Evolutionary conservation across 1,140 invertebrate species (phyloP).

Genomic region (Bombus impatiens): DNA sequence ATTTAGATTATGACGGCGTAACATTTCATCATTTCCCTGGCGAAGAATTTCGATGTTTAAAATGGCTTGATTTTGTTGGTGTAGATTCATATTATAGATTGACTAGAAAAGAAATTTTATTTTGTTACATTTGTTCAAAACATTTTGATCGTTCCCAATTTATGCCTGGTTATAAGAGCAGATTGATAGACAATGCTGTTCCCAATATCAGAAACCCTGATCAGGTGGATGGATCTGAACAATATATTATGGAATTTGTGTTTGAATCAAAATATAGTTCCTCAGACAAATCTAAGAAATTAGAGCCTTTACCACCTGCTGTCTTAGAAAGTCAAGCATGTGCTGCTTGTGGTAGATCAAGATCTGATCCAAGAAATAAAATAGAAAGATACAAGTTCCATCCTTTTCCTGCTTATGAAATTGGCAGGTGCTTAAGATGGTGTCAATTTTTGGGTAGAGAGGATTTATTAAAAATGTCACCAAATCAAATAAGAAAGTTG

Average conservation of each 20-base stretch:
- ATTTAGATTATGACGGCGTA: slow-evolving; percentile 73
- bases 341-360: slow-evolving; percentile 77
- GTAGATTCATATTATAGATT: slow-evolving; percentile 80
- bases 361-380: slow-evolving; percentile 78
- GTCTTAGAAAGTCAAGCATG: slow-evolving; percentile 79
- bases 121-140: slow-evolving; percentile 81
- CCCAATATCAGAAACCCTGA: slow-evolving; percentile 77
- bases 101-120: slow-evolving; percentile 80
- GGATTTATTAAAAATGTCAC: slow-evolving; percentile 81
- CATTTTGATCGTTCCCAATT: slow-evolving; percentile 79
- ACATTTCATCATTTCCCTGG: slow-evolving; percentile 82
- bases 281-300: slow-evolving; percentile 65
- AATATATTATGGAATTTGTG: slow-evolving; percentile 56
- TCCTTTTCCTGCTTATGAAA: slow-evolving; percentile 81
- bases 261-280: slow-evolving; percentile 60
- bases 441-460: slow-evolving; percentile 80
- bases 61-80: slow-evolving; percentile 81
- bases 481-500: slow-evolving; percentile 80
- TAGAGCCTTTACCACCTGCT: slow-evolving; percentile 70
- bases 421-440: slow-evolving; percentile 80
- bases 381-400: slow-evolving; percentile 79
- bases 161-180: slow-evolving; percentile 72
- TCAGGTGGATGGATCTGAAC: slow-evolving; percentile 57
- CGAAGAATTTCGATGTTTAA: slow-evolving; percentile 80
- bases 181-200: slow-evolving; percentile 76